Evolutionary conservation across 2,888 invertebrate species (phyloP).

Genomic region (Limnephilus auricula): DNA sequence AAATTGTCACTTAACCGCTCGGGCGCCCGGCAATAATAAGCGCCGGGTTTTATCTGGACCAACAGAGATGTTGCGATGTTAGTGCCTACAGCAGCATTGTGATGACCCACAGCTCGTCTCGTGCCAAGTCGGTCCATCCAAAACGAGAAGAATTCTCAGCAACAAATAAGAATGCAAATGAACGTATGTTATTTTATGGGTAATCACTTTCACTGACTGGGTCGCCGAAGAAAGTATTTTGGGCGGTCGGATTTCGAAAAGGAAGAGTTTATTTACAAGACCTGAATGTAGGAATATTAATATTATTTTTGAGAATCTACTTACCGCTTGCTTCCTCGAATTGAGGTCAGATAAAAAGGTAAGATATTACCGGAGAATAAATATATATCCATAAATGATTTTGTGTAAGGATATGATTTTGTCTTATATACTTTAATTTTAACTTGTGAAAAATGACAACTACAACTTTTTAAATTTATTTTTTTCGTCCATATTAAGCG

Average conservation of each 20-base stretch:
- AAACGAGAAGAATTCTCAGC: neutral
- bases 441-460: no score
- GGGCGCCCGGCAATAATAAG: neutral
- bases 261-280: neutral
- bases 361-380: neutral
- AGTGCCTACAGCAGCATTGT: neutral
- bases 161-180: neutral
- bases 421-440: neutral
- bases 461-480: no score
- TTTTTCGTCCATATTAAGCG: no score
- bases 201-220: neutral
- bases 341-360: neutral
- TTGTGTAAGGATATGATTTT: neutral
- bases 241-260: neutral
- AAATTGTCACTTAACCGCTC: neutral
- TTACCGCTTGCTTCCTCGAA: neutral
- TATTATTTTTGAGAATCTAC: neutral
- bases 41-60: neutral
- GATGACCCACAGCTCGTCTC: neutral
- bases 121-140: neutral
- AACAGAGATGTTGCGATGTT: neutral
- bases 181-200: neutral
- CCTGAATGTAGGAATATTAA: neutral
- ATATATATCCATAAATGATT: neutral
- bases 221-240: neutral